These are phyloP conservation scores for Theretra japonica DNA, from an alignment of 2,888 invertebrate genomes.

Conservation along the genomic window DNA sequence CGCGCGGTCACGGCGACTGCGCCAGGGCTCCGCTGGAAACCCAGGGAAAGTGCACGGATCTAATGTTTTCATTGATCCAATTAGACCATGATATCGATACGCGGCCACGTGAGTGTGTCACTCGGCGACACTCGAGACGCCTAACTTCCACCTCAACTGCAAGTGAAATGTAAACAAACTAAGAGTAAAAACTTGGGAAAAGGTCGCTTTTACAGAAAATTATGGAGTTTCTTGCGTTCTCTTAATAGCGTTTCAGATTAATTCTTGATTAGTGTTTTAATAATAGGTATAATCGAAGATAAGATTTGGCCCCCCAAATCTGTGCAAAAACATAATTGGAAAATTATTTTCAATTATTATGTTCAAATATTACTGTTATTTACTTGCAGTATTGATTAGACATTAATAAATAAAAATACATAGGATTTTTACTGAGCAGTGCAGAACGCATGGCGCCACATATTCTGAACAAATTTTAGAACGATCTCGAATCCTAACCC, in stretches of 20 bases:
- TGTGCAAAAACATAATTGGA: background rate
- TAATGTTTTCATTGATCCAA: conserved; percentile 10
- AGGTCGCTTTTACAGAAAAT: too few relatives aligned
- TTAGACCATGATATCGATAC: conserved; percentile 12
- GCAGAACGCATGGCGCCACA: too few relatives aligned
- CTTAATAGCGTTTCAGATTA: too few relatives aligned
- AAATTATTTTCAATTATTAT: background rate
- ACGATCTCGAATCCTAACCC: too few relatives aligned
- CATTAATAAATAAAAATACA: background rate
- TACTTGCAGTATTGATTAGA: background rate
- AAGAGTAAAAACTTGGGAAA: too few relatives aligned
- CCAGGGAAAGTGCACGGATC: conserved; percentile 21
- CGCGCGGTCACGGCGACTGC: conserved; percentile 3
- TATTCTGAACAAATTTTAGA: too few relatives aligned
- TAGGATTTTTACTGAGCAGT: too few relatives aligned
- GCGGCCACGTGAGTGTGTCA: conserved; percentile 9
- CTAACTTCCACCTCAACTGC: background rate
- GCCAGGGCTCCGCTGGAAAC: background rate
- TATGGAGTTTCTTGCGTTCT: too few relatives aligned
- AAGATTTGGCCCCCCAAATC: too few relatives aligned
- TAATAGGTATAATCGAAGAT: too few relatives aligned
- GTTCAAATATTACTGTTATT: background rate
- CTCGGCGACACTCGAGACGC: background rate
- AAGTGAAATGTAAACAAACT: background rate
- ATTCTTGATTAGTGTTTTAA: too few relatives aligned